Evolutionary conservation across 2,113 vertebrate genomes (phyloP), one percentile per base, ranked within the genome.

Genomic region (Sorex araneus): DNA sequence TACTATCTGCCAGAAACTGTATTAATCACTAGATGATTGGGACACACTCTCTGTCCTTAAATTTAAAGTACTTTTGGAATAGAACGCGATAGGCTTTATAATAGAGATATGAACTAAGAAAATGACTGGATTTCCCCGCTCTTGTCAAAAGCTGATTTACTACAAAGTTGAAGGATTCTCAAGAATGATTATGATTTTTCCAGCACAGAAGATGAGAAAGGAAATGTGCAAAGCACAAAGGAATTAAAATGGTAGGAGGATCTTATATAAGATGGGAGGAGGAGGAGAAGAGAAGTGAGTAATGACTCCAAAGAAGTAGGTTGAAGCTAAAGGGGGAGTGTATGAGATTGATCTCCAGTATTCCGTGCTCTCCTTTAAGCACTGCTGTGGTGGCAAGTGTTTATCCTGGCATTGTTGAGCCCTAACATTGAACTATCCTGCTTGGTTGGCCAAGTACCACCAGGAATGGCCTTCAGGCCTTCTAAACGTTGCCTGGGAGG

Each of bases 61-160:
- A 69, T 74, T 85, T 82, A 54, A 94, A 50, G 82, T 18, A n/a
- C 28, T 81, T 60, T 77, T 89, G 32, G 32, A 80, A 73, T n/a
- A 77, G 50, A 78, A 92, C 47, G 4, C 25, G 11, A 84, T 30
- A 84, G 28, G 23, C n/a, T 0, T 81, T 91, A 74, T 66, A 66
- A 63, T 6, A 79, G n/a, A 81, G 27, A 67, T 21, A 30, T 54
- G 73, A 90, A 54, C 32, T 32, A 84, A 84, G 10, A 15, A 76
- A 69, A 10, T 30, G 19, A 43, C n/a, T 84, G 43, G 57, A 76
- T 47, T 71, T 75, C 80, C 25, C 45, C 77, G 36, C n/a, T 60
- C 3, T 43, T 64, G 12, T 73, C 57, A 34, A 54, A 84, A 81
- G 16, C 16, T 76, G 15, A 84, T 73, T 70, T 69, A 74, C 28